phyloP scores from a whole-genome alignment of 2,888 invertebrate species.

The Thymelicus acteon region DNA sequence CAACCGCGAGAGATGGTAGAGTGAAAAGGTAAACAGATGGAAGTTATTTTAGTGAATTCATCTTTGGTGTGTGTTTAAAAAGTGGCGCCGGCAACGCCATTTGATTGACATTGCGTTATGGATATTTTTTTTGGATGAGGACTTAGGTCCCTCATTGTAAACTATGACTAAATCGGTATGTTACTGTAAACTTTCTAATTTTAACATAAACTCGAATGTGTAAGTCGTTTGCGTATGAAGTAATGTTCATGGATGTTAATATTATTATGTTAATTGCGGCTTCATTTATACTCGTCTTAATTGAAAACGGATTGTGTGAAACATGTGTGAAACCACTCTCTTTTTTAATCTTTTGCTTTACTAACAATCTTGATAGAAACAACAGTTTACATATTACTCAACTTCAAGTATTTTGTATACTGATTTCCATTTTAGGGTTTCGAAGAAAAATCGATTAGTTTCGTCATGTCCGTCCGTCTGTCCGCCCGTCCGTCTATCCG shows the following conservation, averaged over 20 bases:
- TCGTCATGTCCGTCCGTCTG: too few relatives aligned
- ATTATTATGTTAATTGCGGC: slow-evolving; percentile 2
- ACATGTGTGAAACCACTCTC: background rate
- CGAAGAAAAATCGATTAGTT: too few relatives aligned
- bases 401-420: too few relatives aligned
- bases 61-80: slow-evolving; percentile 76
- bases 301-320: background rate
- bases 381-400: too few relatives aligned
- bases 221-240: slow-evolving; percentile 20
- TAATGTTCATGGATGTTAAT: slow-evolving; percentile 28
- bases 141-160: slow-evolving; percentile 43
- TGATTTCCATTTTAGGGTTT: too few relatives aligned
- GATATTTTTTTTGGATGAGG: slow-evolving; percentile 55
- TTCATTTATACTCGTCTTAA: slow-evolving; percentile 4
- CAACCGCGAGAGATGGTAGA: slow-evolving; percentile 79
- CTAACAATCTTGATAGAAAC: too few relatives aligned
- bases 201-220: slow-evolving; percentile 12
- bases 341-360: background rate
- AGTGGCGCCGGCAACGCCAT: slow-evolving; percentile 72
- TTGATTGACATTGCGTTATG: slow-evolving; percentile 75
- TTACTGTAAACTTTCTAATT: slow-evolving; percentile 39
- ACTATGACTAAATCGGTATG: slow-evolving; percentile 47
- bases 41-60: slow-evolving; percentile 82
- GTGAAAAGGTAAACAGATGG: slow-evolving; percentile 81
- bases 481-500: too few relatives aligned